A percentile compares a stretch with the other conserved stretches of the same genome.
Evolutionary conservation across 23 tunicate species (phyloP).

Genomic region (Oikopleura dioica): DNA sequence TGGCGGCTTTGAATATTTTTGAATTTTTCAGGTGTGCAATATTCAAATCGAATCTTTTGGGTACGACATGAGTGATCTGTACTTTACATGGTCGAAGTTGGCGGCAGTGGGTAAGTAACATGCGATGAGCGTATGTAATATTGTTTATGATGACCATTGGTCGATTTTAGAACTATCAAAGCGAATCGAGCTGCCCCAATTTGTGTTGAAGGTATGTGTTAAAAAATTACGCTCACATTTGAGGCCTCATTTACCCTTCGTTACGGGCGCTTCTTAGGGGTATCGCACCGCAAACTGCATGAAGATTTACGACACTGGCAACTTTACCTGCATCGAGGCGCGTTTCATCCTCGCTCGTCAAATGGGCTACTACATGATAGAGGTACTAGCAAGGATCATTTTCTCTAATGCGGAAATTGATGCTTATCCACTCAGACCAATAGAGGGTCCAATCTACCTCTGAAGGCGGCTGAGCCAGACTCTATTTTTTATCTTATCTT

Average conservation of each 20-base stretch:
- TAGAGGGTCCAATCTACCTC: too few species aligned
- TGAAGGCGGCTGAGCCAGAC: too few species aligned
- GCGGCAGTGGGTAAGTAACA: too few species aligned
- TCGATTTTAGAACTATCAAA: neutral
- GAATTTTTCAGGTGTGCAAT: constrained; percentile 2
- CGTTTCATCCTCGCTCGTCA: neutral
- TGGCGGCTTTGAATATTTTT: neutral
- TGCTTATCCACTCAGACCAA: too few species aligned
- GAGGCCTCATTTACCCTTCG: too few species aligned
- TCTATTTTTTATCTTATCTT: too few species aligned
- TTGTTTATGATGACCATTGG: too few species aligned
- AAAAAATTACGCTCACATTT: neutral
- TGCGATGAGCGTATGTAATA: too few species aligned
- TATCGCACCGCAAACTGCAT: constrained; percentile 7
- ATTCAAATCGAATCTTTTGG: constrained; percentile 9
- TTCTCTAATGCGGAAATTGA: too few species aligned
- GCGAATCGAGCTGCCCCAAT: constrained; percentile 10
- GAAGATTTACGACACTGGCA: constrained; percentile 8
- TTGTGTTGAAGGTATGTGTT: neutral
- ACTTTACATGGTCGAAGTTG: neutral
- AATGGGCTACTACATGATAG: constrained; percentile 6
- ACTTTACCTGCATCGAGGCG: constrained; percentile 13
- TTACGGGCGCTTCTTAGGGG: neutral
- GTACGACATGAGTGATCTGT: neutral
- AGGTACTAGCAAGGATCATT: neutral